Base-by-base conservation (phyloP, 1,140 invertebrate species). In the Papilio glaucus region DNA sequence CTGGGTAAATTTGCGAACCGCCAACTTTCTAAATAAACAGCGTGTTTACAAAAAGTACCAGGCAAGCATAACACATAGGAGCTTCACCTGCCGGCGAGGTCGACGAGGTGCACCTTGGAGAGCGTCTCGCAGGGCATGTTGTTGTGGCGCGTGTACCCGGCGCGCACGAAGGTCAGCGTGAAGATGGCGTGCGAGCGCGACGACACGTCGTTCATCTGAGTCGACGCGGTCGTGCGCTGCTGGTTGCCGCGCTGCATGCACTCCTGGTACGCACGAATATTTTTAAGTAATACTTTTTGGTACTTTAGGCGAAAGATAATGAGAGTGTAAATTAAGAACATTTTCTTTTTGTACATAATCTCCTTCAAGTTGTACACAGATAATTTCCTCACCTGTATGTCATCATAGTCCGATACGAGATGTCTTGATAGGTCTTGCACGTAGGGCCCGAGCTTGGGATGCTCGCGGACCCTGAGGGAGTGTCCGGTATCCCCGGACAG, bases 141-240 rank as follows among this genome's bases (percentile, higher is more conserved):
- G 89, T 96, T 96, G 83, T 93, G 92, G 7, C 89, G 81, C 81
- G 96, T 95, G 83, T 97, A 96, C 73, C 96, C 95, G 39, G 97
- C 97, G 87, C 98, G 97, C 72, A 97, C 96, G 91, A 98, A 98
- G 33, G 97, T 98, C 86, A 99, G 97, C 6, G 96, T 97, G 93
- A 99, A 99, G 83, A 99, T 99, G 42, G 98, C 98, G 94, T 99
- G 98, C 93, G 97, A 98, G 81, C 98, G 95, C 84, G 97, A 98
- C 85, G 96, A 97, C 72, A 97, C 96, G 88, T 97, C 96, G 90
- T 97, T 97, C 96, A 97, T 97, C 84, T 97, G 96, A 77, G 97
- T 97, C 80, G 96, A 96, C 10, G 97, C 97, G 1, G 96, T 97
- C 10, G 96, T 97, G 73, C 97, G 94, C 85, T 96, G 95, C 71